A percentile compares a stretch with the other conserved stretches of the same genome.
These are phyloP conservation scores for Leptopilina myrica DNA, from an alignment of 2,888 invertebrate species.

Conservation along the genomic window DNA sequence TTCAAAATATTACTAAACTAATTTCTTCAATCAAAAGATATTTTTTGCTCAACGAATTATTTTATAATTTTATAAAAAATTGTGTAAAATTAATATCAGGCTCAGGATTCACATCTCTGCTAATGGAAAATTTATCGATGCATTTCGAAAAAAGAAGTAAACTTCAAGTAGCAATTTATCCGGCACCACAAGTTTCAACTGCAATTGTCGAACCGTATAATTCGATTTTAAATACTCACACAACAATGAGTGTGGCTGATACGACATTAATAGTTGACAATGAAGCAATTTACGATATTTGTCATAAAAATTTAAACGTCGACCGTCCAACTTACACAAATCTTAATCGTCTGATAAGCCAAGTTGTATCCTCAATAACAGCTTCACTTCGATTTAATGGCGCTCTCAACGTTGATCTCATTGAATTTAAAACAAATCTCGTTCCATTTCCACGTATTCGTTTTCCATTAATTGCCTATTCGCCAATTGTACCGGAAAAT, in stretches of 20 bases:
- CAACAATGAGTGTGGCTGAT: constrained; percentile 55
- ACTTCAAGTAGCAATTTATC: constrained; percentile 85
- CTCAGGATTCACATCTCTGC: constrained; percentile 91
- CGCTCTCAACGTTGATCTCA: constrained; percentile 90
- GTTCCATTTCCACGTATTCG: constrained; percentile 95
- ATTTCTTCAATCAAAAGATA: too few relatives aligned
- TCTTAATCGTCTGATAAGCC: constrained; percentile 84
- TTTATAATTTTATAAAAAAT: neutral
- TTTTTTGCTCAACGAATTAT: too few relatives aligned
- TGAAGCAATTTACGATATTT: constrained; percentile 57
- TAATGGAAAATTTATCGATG: constrained; percentile 87
- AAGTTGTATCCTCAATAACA: constrained; percentile 90
- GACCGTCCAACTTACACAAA: constrained; percentile 83
- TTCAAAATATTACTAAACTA: too few relatives aligned
- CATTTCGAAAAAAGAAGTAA: constrained; percentile 89
- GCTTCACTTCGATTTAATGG: constrained; percentile 91
- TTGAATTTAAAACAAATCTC: constrained; percentile 92
- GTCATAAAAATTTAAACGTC: constrained; percentile 78
- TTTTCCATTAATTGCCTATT: constrained; percentile 87
- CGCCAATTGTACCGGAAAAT: constrained; percentile 85
- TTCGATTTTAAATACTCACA: constrained; percentile 79
- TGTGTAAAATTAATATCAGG: neutral
- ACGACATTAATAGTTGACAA: constrained; percentile 57
- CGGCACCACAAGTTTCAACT: constrained; percentile 78
- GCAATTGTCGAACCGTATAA: constrained; percentile 82